Conservation (phyloP, 2,797 vertebrate genomes). For the Lagocephalus sceleratus region DNA sequence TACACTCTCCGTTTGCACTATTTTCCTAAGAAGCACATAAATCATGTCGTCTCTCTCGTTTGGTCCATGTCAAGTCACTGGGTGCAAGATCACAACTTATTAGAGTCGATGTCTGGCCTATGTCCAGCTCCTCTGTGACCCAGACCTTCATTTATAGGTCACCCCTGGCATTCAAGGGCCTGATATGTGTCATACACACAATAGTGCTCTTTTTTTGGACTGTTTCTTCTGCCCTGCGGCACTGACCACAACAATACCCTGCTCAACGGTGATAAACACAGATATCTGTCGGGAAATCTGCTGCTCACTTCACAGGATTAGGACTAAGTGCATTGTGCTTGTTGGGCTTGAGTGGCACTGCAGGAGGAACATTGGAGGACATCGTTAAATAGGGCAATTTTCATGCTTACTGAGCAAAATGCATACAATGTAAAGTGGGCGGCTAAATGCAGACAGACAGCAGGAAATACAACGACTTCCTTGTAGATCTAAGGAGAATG, state of each 20-base stretch:
- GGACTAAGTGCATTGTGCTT: conserved; percentile 1
- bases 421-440: conserved; percentile 49
- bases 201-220: conserved; percentile 55
- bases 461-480: conserved; percentile 47
- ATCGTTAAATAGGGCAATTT: conserved; percentile 72
- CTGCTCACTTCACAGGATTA: conserved; percentile 39
- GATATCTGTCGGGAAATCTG: conserved; percentile 13
- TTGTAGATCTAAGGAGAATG: no score
- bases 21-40: background rate
- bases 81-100: conserved; percentile 31
- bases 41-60: conserved; percentile 4
- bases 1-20: conserved; percentile 1
- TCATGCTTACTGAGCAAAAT: conserved; percentile 70
- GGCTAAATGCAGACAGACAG: conserved; percentile 52
- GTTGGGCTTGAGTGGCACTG: conserved; percentile 12
- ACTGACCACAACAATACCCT: conserved; percentile 15
- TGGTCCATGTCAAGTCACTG: conserved; percentile 15
- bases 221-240: conserved; percentile 32
- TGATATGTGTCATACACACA: conserved; percentile 50
- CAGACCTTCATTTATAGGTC: conserved; percentile 60
- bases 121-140: conserved; percentile 50
- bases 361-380: conserved; percentile 29
- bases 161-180: conserved; percentile 51
- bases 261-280: conserved; percentile 15
- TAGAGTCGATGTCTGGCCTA: conserved; percentile 34